Base-by-base conservation (phyloP, 2,113 vertebrate species). In the Urocitellus parryii region DNA sequence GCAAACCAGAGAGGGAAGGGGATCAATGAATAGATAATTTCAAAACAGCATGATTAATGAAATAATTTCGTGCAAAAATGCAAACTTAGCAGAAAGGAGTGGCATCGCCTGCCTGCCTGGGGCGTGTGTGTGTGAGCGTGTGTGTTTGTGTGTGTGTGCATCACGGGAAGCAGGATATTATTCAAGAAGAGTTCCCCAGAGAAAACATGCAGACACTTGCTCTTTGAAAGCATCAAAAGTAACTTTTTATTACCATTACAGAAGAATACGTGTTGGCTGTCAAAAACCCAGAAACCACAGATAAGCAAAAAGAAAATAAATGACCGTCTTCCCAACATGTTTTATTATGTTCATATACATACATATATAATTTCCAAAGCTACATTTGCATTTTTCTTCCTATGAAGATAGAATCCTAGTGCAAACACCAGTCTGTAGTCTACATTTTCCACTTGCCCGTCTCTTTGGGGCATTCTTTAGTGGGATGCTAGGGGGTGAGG, bases 251-350 rank as follows among this genome's bases (percentile, higher is more conserved):
- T 84, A 95, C 22, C 13, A 34, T 78, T 93, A 78, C 22, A 94
- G 56, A 96, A 82, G 90, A 92, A 93, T 87, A 86, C 56, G 79
- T 84, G 92, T 95, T 58, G 37, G 56, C 88, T 96, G 84, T 96
- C 94, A 96, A 84, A 96, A 80, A 76, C 68, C 58, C 84, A 90
- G 76, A 93, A 94, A 61, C 84, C 84, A n/a, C 84, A 95, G 91
- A 90, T 95, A 86, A 87, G 70, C 32, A n/a, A 24, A 72, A 96
- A 78, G 83, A 88, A 93, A 93, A 97, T 77, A 89, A 94, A 95
- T 87, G 70, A 42, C 27, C 37, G 3, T 81, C 32, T 58, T 29
- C 76, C 22, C 65, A 45, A 65, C 10, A 3, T 27, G 90, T 61
- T 93, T 91, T 82, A 88, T 42, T 67, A 58, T 22, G 42, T 89